These are phyloP conservation scores for Romanogobio albipinnatus DNA, from an alignment of 2,113 vertebrate species.

Conservation along the genomic window DNA sequence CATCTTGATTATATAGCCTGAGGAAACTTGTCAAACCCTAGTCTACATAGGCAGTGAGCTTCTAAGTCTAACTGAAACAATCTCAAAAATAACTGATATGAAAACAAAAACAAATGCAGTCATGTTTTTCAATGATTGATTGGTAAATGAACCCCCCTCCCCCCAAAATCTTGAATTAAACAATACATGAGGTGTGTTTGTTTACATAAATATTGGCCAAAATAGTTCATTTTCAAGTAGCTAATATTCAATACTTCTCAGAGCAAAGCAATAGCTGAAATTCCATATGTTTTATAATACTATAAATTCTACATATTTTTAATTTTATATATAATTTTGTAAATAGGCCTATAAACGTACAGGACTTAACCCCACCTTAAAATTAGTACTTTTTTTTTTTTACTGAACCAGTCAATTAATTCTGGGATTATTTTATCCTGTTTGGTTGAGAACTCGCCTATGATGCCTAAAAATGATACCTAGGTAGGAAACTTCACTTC, in stretches of 20 bases:
- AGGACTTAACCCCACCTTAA: background rate
- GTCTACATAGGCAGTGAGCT: background rate
- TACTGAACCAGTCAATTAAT: background rate
- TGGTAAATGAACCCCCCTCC: background rate
- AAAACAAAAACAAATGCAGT: background rate
- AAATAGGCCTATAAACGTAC: background rate
- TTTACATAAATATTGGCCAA: background rate
- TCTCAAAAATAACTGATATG: background rate
- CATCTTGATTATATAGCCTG: slow-evolving; percentile 6
- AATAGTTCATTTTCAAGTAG: background rate
- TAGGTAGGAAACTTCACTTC: background rate
- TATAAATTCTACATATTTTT: background rate
- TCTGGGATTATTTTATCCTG: background rate
- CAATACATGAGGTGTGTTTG: too few relatives aligned
- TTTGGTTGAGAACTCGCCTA: background rate
- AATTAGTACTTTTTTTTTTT: background rate
- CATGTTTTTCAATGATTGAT: background rate
- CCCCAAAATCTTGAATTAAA: too few relatives aligned
- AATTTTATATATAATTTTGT: background rate
- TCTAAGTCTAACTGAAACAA: background rate
- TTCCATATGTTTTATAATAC: background rate
- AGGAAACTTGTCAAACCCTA: background rate
- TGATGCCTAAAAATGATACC: background rate
- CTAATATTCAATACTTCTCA: background rate
- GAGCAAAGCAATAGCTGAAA: background rate